Percentiles rank a stretch among this genome's conserved stretches.
These are phyloP conservation scores for Solenodon paradoxus DNA, from an alignment of 2,113 vertebrate species.

Conservation along the genomic window DNA sequence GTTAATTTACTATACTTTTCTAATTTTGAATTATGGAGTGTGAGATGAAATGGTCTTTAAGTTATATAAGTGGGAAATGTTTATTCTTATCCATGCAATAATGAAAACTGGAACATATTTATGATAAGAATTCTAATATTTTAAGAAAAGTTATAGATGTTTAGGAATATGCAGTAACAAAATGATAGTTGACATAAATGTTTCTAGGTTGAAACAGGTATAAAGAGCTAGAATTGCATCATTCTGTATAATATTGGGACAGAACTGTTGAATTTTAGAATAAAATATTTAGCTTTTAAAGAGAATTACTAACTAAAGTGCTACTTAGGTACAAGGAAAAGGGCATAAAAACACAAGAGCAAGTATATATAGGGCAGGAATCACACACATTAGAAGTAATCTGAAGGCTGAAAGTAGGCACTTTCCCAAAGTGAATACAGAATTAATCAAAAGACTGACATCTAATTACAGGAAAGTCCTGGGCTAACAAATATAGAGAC, in stretches of 20 bases:
- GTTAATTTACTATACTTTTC: not conserved
- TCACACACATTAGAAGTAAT: conserved; percentile 54
- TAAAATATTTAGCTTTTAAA: conserved; percentile 3
- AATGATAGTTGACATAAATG: conserved; percentile 10
- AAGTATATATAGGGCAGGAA: conserved; percentile 26
- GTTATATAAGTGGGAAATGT: not conserved
- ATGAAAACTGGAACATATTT: conserved; percentile 41
- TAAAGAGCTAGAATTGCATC: not conserved
- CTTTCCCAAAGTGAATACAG: conserved; percentile 58
- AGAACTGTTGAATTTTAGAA: conserved; percentile 42
- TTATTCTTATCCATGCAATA: not conserved
- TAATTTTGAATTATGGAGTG: conserved; percentile 32
- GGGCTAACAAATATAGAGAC: conserved; percentile 53
- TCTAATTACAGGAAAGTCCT: conserved; percentile 62
- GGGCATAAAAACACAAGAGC: conserved; percentile 32
- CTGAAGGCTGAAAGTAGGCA: conserved; percentile 34
- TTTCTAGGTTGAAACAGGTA: conserved; percentile 23
- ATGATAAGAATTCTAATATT: conserved; percentile 26
- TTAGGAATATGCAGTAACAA: conserved; percentile 16
- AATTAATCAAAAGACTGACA: conserved; percentile 68
- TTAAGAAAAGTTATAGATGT: not conserved
- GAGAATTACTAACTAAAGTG: conserved; percentile 57
- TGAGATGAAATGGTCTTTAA: not conserved
- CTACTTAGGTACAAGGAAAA: conserved; percentile 34
- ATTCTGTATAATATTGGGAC: not conserved